phyloP scores from a whole-genome alignment of 1,140 invertebrate species.

The Trigoniulus corallinus region DNA sequence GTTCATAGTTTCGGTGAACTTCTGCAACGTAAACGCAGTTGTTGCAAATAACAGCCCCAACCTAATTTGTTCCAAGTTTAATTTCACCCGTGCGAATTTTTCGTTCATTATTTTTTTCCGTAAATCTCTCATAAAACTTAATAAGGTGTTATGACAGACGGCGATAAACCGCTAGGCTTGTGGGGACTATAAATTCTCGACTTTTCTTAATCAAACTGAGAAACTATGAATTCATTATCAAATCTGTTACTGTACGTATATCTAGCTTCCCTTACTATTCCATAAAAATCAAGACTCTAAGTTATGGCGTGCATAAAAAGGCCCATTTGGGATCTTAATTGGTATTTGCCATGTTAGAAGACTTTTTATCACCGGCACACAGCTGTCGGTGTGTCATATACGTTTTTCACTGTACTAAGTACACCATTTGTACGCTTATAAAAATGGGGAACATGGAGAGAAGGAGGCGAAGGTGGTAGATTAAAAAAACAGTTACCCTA shows the following conservation, averaged over 20 bases:
- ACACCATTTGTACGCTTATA: too few relatives aligned
- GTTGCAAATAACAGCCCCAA: too few relatives aligned
- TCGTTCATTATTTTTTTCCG: too few relatives aligned
- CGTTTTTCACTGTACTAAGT: too few relatives aligned
- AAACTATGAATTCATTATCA: not conserved
- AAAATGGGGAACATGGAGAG: too few relatives aligned
- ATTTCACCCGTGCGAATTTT: too few relatives aligned
- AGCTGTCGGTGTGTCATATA: too few relatives aligned
- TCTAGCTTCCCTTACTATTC: not conserved
- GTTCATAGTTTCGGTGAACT: too few relatives aligned
- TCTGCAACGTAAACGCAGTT: too few relatives aligned
- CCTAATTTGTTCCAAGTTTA: too few relatives aligned
- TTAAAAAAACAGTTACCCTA: too few relatives aligned
- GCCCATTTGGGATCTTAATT: not conserved
- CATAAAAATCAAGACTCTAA: not conserved
- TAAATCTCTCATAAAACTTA: not conserved
- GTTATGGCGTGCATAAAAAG: not conserved
- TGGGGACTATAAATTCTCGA: not conserved
- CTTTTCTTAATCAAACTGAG: not conserved
- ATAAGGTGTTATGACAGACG: not conserved
- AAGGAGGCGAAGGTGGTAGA: too few relatives aligned
- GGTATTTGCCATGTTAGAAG: not conserved
- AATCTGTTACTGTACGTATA: not conserved
- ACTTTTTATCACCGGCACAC: not conserved
- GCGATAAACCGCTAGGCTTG: not conserved